A percentile compares a stretch with the other conserved stretches of the same genome.
Conservation (phyloP, 2,113 vertebrate species). For the Centropristis striata region DNA sequence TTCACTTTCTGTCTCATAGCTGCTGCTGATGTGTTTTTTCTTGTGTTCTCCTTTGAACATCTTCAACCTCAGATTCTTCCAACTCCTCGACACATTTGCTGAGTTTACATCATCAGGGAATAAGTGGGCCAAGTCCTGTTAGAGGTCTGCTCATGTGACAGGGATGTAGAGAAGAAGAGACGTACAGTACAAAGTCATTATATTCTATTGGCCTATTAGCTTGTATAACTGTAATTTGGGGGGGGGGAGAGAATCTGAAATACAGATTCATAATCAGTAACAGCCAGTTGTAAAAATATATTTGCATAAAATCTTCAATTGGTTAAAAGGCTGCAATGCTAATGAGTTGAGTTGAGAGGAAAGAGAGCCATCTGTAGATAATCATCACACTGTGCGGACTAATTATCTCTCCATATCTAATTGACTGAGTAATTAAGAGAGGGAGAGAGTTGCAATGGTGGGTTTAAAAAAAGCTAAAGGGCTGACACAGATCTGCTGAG, state of each 20-base stretch:
- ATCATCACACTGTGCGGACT: constrained; percentile 38
- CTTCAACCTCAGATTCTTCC: neutral
- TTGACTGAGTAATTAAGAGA: constrained; percentile 36
- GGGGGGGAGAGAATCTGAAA: neutral
- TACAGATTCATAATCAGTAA: constrained; percentile 9
- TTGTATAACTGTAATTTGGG: neutral
- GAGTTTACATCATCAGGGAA: constrained; percentile 20
- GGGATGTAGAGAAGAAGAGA: neutral
- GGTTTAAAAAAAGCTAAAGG: neutral
- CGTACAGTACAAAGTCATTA: neutral
- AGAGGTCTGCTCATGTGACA: neutral
- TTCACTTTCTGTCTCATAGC: neutral
- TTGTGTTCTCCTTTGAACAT: neutral
- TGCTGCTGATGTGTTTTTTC: constrained; percentile 12
- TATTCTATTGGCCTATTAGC: neutral
- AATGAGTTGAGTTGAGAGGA: constrained; percentile 37
- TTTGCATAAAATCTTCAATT: constrained; percentile 20
- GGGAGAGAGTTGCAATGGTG: constrained; percentile 6
- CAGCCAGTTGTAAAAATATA: neutral
- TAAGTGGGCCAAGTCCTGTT: constrained; percentile 22
- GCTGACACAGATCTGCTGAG: constrained; percentile 2
- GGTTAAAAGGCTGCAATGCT: constrained; percentile 19
- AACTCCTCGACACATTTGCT: constrained; percentile 9
- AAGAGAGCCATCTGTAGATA: constrained; percentile 46
- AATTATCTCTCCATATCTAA: constrained; percentile 60